Evolutionary conservation across 1,140 invertebrate species (phyloP), one percentile per base, ranked within the genome.

Genomic region (Sarcophaga bullata): DNA sequence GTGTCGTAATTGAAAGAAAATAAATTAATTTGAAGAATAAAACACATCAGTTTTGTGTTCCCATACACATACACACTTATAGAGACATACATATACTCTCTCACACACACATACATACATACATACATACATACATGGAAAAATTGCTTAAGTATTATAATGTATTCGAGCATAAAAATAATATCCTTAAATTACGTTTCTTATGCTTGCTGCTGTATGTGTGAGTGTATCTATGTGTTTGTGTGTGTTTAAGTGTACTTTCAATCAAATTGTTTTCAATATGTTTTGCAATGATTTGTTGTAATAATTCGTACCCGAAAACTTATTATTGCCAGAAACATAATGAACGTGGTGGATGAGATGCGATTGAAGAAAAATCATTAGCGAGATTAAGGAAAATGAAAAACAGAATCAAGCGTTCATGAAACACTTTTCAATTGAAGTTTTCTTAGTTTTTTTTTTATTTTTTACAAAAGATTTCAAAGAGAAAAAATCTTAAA

Each of bases 1-100:
- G 17, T 68, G 62, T 68, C 62, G 62, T 68, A 68, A 68, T 68
- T 68, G 62, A 68, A 68, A 68, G 62, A 68, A 68, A 68, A 68
- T 68, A 68, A 68, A 68, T 68, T 68, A 68, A 68, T 68, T 68
- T 68, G 19, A 68, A 68, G 62, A 68, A 68, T 19, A 25, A 68
- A 7, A 68, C n/a, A 13, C 54, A 58, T 58, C 54, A 58, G 54
- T 58, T 58, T 58, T 58, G 0, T 58, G 11, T 58, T 58, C 11
- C 1, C 25, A 58, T 15, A 58, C 15, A 6, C 54, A 7, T 13
- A 58, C 13, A 58, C 6, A 58, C 52, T 15, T 10, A 19, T n/a
- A n/a, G n/a, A n/a, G n/a, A n/a, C n/a, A n/a, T n/a, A n/a, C n/a
- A n/a, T n/a, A n/a, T n/a, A n/a, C n/a, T n/a, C n/a, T n/a, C n/a